Evolutionary conservation across 2,797 vertebrate species (phyloP), one percentile per base, ranked within the genome.

Genomic region (Labeo calbasu): DNA sequence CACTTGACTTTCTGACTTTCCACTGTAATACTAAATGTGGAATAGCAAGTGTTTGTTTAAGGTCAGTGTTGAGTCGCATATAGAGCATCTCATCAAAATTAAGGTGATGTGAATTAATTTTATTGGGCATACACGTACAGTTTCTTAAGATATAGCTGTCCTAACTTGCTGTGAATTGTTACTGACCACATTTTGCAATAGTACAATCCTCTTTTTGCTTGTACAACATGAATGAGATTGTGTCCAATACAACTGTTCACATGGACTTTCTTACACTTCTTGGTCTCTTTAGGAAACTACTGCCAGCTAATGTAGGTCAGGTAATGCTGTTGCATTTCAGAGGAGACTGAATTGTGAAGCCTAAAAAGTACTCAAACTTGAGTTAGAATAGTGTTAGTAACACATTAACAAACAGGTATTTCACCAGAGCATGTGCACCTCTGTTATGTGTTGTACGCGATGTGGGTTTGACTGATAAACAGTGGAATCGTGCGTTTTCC

Each of bases 401-500:
- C 32, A 75, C 15, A 12, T 48, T 15, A 53, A 12, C 21, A 25
- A 15, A 28, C 32, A 73, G 28, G 25, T 50, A 69, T 50, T 48
- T 48, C 25, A 70, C 36, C 28, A 51, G 59, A 75, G 43, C 55
- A 23, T 25, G 36, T 68, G 51, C 13, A 14, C 32, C 50, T 76
- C 73, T 14, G 13, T 9, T 50, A 23, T n/a, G 57, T 21, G 13
- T 79, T 78, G 43, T 36, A 46, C 40, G 17, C 57, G 43, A 46
- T 63, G 21, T 68, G 66, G 48, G 48, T 23, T 69, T 77, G 36
- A 48, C 77, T 80, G 43, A 61, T 51, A 79, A 25, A 75, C 61
- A 40, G 59, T 50, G n/a, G 17, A 51, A 17, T 9, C 6, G 32
- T 3, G 1, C n/a, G 23, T 80, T 36, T 83, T 69, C n/a, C 17